phyloP scores from a whole-genome alignment of 2,797 vertebrate genomes.

The Lycodopsis pacificus region DNA sequence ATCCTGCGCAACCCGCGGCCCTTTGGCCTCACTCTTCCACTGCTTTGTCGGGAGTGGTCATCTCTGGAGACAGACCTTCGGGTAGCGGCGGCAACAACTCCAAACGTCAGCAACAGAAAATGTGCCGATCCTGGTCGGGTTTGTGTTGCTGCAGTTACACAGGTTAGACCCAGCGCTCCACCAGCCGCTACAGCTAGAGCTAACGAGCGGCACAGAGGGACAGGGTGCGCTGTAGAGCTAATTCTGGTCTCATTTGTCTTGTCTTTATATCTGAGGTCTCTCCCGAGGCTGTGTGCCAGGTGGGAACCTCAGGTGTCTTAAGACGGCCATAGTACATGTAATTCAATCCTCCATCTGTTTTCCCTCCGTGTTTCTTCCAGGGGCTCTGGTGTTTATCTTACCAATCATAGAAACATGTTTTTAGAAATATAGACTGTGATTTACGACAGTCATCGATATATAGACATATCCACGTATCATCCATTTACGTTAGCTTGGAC shows the following conservation, averaged over 20 bases:
- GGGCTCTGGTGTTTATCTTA: accelerated
- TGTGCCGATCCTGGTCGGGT: too few species aligned
- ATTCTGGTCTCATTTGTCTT: background rate
- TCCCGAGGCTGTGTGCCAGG: too few species aligned
- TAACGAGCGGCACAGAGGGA: background rate
- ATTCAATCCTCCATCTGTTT: background rate
- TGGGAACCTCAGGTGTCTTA: too few species aligned
- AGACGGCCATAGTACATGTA: too few species aligned
- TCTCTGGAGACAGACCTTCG: background rate
- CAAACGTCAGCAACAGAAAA: background rate
- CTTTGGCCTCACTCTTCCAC: background rate
- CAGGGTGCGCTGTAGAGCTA: accelerated
- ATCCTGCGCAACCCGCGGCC: too few species aligned
- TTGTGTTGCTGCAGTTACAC: too few species aligned
- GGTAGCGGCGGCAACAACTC: background rate
- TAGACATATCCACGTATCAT: background rate
- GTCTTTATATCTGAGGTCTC: background rate
- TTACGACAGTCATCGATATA: too few species aligned
- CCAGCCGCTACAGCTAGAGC: too few species aligned
- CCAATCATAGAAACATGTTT: background rate
- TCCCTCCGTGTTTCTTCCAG: background rate
- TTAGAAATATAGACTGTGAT: background rate
- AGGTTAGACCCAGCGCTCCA: too few species aligned
- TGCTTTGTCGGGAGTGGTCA: accelerated
- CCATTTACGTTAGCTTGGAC: background rate